phyloP scores from a whole-genome alignment of 2,113 vertebrate species.

The Emydocephalus ijimae region DNA sequence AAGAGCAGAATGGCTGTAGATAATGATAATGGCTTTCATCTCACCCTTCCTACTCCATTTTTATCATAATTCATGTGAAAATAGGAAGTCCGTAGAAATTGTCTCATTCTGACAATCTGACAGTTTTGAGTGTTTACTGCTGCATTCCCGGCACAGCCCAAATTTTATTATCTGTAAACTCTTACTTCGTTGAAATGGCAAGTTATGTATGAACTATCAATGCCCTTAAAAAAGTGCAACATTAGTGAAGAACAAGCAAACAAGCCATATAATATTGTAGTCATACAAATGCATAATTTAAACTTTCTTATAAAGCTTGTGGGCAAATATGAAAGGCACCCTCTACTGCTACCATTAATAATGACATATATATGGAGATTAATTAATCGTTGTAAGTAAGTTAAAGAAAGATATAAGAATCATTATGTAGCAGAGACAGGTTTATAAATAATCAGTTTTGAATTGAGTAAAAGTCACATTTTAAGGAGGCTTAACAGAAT shows the following conservation, averaged over 20 bases:
- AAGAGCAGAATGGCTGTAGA: not conserved
- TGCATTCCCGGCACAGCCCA: not conserved
- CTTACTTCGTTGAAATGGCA: not conserved
- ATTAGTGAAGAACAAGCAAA: not conserved
- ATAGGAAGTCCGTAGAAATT: not conserved
- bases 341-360: accelerated
- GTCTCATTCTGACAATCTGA: not conserved
- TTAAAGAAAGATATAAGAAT: not conserved
- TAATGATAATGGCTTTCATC: not conserved
- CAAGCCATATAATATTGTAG: not conserved
- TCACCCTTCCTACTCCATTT: not conserved
- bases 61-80: not conserved
- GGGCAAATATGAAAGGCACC: not conserved
- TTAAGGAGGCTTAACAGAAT: not conserved
- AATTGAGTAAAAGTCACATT: not conserved
- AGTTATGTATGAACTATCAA: not conserved
- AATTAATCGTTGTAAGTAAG: not conserved
- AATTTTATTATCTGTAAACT: not conserved
- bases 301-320: not conserved
- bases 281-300: not conserved
- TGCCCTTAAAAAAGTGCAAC: not conserved
- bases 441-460: not conserved
- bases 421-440: not conserved
- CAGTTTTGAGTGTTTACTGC: not conserved
- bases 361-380: not conserved